Base-by-base conservation (phyloP, 1,140 invertebrate species). In the Heliconius nattereri region DNA sequence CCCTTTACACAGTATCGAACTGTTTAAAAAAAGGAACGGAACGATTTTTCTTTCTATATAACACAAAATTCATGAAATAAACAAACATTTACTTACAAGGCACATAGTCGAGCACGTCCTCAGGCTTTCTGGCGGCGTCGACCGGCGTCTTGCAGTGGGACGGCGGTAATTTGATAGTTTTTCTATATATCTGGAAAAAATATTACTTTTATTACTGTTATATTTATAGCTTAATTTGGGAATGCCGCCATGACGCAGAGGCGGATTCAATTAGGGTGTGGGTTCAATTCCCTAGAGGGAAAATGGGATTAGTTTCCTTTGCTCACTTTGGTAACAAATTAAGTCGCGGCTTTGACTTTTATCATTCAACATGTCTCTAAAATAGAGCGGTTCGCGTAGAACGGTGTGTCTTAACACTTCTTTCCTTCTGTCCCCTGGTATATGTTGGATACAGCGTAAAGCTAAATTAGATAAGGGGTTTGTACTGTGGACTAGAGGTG, bases 91-190 rank as follows among this genome's bases (percentile, higher is more conserved):
- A 87, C 89, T 89, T 85, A 94, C 95, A 94, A n/a, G 94, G 93
- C 60, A 95, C 87, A 77, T 95, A 95, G 29, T 93, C 88, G 1
- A 95, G 84, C 0, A 95, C 91, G 37, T 95, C 93, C 79, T 95
- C 95, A 0, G 94, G 91, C 76, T 92, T 95, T 40, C 92, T 86
- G 6, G 89, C 91, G 2, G 94, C 94, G 75, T 95, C 95, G 8
- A 90, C 89, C 1, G 93, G 91, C 0, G 94, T 95, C 82, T 94
- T 94, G 49, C 92, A 92, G 75, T 91, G 92, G 9, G 87, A 87
- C 0, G 88, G 81, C 0, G 94, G 95, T 52, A 95, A 83, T 75
- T 94, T 93, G 3, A 95, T 86, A 20, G 93, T 91, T 7, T 87
- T 86, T 82, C 87, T 89, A 81, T 95, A 96, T 49, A 94, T 90